Base-by-base conservation (phyloP, 2,888 invertebrate species). In the Buathra laborator region DNA sequence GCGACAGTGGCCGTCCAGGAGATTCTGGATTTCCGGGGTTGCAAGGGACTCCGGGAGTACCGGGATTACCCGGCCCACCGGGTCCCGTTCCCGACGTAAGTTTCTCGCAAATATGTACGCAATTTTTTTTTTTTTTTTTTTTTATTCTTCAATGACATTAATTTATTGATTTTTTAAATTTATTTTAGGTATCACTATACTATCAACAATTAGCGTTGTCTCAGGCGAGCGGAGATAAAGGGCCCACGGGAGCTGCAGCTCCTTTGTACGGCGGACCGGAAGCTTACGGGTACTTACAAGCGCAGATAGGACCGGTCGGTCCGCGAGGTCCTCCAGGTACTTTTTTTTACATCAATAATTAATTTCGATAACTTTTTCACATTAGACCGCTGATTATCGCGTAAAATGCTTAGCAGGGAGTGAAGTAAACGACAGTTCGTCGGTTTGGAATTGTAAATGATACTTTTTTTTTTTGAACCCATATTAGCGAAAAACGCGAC, bases 241-340 rank as follows among this genome's bases (percentile, higher is more conserved):
- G 98, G 0, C 97, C 97, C 0, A 94, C 95, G 12, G 90, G 88
- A 71, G 94, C 93, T 32, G 92, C 93, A 19, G 94, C 94, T 87
- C 95, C 95, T 5, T 53, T 91, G 5, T 91, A 89, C 59, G 92
- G 90, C 3, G 82, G 85, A 29, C 96, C 96, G 0, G 96, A 96
- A 89, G 95, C 96, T 19, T 97, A 97, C 90, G 96, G 96, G 89
- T 97, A 97, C 93, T 94, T 97, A 92, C 97, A 97, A 94, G 96
- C 97, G 19, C 96, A 97, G 89, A 96, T 97, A 1, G 97, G 97
- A 6, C 96, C 97, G 14, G 95, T 96, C 19, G 98, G 98, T 51
- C 96, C 97, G 0, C 95, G 97, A 91, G 98, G 98, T 87, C 95
- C 97, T 62, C 95, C 96, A 89, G 98, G 97, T 95, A 88, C 16